These are phyloP conservation scores for Lepidochitona cinerea DNA, from an alignment of 2,888 invertebrate genomes.

Conservation along the genomic window DNA sequence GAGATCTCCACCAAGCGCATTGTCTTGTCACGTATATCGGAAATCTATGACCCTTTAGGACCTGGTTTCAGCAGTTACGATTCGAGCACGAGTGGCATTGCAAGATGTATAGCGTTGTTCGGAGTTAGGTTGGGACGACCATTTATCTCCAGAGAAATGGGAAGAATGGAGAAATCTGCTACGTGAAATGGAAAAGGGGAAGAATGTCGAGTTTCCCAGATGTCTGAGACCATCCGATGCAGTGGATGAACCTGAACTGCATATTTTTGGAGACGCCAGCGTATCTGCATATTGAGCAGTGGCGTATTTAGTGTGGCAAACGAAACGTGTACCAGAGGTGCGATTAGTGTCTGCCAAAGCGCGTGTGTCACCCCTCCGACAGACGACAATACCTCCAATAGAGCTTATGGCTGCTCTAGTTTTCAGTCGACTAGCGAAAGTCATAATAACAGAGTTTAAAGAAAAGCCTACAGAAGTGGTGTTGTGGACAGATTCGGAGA, in stretches of 20 bases:
- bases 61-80: conserved; percentile 13
- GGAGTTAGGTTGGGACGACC: conserved; percentile 1
- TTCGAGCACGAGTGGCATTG: background rate
- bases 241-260: too few species aligned
- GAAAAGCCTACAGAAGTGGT: background rate
- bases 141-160: background rate
- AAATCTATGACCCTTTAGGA: conserved; percentile 15
- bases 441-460: background rate
- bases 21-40: conserved; percentile 5
- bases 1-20: conserved; percentile 5
- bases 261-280: conserved; percentile 14
- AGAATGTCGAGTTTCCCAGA: background rate
- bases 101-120: conserved; percentile 11
- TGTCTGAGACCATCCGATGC: too few species aligned
- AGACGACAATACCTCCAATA: conserved; percentile 13
- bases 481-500: background rate
- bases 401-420: conserved; percentile 14
- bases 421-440: conserved; percentile 8
- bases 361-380: conserved; percentile 16
- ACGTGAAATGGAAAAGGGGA: background rate
- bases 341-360: conserved; percentile 12
- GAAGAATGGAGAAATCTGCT: background rate
- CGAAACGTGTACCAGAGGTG: background rate
- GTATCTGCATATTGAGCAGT: conserved; percentile 4
- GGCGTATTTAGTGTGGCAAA: conserved; percentile 9